Conservation (phyloP, 2,113 vertebrate genomes). For the Tetrax tetrax region DNA sequence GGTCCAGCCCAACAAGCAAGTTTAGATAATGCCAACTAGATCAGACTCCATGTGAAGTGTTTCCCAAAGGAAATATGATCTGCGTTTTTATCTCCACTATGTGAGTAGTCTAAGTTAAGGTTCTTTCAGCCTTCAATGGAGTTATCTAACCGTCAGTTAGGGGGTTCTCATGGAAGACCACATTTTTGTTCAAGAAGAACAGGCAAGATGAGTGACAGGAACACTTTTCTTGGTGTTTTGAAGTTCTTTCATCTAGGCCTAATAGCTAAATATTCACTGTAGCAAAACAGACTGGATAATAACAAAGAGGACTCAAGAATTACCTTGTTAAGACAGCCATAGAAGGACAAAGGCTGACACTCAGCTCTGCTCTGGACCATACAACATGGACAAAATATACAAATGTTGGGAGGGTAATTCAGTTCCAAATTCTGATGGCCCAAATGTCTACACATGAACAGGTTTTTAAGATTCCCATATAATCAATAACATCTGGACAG, state of each 20-base stretch:
- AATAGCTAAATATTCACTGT: background rate
- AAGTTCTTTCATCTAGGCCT: background rate
- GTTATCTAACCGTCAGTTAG: background rate
- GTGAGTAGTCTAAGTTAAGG: background rate
- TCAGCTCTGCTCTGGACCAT: background rate
- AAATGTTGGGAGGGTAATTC: background rate
- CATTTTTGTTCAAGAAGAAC: background rate
- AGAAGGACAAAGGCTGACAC: background rate
- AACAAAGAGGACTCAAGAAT: background rate
- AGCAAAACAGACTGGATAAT: background rate
- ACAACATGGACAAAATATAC: background rate
- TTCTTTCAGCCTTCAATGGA: background rate
- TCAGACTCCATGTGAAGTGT: background rate
- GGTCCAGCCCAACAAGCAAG: background rate
- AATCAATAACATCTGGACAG: background rate
- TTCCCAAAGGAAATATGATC: background rate
- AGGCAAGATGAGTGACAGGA: background rate
- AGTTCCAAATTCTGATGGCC: background rate
- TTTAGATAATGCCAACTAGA: background rate
- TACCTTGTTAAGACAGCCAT: background rate
- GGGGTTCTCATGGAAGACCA: background rate
- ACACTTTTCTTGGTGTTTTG: background rate
- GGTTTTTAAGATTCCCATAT: background rate
- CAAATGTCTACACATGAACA: background rate
- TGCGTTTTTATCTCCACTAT: background rate